These are phyloP conservation scores for Hymenochirus boettgeri DNA, from an alignment of 2,113 vertebrate genomes.

Conservation along the genomic window DNA sequence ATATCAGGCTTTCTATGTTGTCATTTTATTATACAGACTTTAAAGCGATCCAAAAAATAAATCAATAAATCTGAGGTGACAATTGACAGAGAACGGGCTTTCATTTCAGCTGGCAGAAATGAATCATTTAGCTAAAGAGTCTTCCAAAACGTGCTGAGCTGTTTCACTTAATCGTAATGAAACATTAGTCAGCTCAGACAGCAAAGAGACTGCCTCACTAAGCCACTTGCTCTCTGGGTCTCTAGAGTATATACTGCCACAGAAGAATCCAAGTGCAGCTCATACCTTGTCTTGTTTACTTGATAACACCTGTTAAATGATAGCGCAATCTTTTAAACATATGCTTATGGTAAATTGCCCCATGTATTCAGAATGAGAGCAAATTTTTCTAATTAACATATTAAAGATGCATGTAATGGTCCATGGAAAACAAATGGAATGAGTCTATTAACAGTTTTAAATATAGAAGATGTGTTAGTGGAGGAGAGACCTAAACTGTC, in stretches of 20 bases:
- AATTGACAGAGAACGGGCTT: not conserved
- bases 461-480: too few relatives aligned
- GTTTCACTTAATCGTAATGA: not conserved
- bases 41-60: not conserved
- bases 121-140: not conserved
- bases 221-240: not conserved
- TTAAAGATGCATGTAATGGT: too few relatives aligned
- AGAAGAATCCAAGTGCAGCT: not conserved
- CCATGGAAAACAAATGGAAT: too few relatives aligned
- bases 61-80: not conserved
- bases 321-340: too few relatives aligned
- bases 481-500: too few relatives aligned
- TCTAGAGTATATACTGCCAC: not conserved
- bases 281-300: not conserved
- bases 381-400: too few relatives aligned
- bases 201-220: not conserved
- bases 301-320: too few relatives aligned
- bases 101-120: not conserved
- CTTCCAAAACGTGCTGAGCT: not conserved
- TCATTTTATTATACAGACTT: not conserved
- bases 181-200: not conserved
- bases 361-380: too few relatives aligned
- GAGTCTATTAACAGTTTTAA: too few relatives aligned
- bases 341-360: too few relatives aligned
- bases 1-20: not conserved